Conservation (phyloP, 2,113 vertebrate genomes). For the Ptychochromis oligacanthus region DNA sequence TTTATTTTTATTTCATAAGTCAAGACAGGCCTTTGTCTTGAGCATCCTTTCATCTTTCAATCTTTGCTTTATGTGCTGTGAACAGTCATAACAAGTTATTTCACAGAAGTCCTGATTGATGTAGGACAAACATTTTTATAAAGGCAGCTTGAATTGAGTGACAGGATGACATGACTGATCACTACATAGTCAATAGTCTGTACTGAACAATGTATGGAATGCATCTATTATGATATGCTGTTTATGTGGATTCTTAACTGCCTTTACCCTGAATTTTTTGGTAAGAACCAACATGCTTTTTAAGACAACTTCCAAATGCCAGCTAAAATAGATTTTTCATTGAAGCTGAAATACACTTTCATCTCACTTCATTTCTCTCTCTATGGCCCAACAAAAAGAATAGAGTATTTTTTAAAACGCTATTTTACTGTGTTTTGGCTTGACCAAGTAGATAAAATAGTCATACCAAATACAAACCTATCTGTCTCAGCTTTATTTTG, state of each 20-base stretch:
- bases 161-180: constrained; percentile 50
- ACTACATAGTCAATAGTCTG: constrained; percentile 41
- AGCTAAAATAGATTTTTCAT: constrained; percentile 9
- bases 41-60: constrained; percentile 56
- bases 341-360: not conserved
- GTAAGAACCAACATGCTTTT: not conserved
- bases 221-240: not conserved
- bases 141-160: constrained; percentile 55
- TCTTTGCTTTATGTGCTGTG: constrained; percentile 50
- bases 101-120: constrained; percentile 64
- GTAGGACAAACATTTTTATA: constrained; percentile 46
- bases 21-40: constrained; percentile 54
- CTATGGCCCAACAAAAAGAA: constrained; percentile 24
- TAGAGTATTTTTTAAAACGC: constrained; percentile 6
- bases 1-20: constrained; percentile 56
- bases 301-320: constrained; percentile 1
- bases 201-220: constrained; percentile 21
- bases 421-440: constrained; percentile 18
- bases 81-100: constrained; percentile 46
- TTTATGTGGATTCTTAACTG: constrained; percentile 23
- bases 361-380: not conserved
- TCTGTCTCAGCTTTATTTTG: not conserved
- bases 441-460: constrained; percentile 10
- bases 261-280: not conserved
- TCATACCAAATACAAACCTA: not conserved